These are phyloP conservation scores for Lagodon rhomboides DNA, from an alignment of 2,797 vertebrate genomes.

Conservation along the genomic window DNA sequence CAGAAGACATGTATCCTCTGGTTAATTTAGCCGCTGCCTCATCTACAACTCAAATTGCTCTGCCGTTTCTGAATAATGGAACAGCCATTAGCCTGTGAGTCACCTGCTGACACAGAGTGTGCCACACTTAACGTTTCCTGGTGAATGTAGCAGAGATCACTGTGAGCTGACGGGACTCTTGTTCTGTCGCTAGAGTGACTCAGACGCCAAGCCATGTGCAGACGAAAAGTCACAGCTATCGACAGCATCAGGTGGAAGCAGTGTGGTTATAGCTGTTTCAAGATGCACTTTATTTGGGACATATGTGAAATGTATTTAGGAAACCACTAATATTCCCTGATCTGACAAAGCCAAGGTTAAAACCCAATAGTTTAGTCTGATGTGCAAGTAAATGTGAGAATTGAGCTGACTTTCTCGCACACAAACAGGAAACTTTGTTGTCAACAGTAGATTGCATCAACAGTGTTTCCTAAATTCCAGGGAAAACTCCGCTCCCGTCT, in stretches of 20 bases:
- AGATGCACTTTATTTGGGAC: neutral
- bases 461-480: constrained; percentile 14
- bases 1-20: constrained; percentile 17
- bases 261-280: neutral
- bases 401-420: neutral
- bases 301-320: neutral
- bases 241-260: neutral
- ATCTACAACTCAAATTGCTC: constrained; percentile 12
- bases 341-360: neutral
- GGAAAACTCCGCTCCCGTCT: constrained; percentile 1
- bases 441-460: constrained; percentile 7
- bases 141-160: constrained; percentile 47
- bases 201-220: constrained; percentile 20
- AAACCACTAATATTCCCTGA: neutral
- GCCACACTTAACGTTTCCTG: constrained; percentile 10
- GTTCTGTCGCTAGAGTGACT: constrained; percentile 43
- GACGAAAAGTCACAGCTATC: neutral
- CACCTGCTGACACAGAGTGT: constrained; percentile 48
- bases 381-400: neutral
- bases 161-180: constrained; percentile 24
- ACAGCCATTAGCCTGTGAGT: constrained; percentile 65
- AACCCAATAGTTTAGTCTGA: neutral
- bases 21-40: constrained; percentile 25
- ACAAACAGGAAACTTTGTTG: constrained; percentile 6
- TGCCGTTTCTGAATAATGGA: constrained; percentile 67